These are phyloP conservation scores for Stenurella melanura DNA, from an alignment of 2,888 invertebrate species.

Conservation along the genomic window DNA sequence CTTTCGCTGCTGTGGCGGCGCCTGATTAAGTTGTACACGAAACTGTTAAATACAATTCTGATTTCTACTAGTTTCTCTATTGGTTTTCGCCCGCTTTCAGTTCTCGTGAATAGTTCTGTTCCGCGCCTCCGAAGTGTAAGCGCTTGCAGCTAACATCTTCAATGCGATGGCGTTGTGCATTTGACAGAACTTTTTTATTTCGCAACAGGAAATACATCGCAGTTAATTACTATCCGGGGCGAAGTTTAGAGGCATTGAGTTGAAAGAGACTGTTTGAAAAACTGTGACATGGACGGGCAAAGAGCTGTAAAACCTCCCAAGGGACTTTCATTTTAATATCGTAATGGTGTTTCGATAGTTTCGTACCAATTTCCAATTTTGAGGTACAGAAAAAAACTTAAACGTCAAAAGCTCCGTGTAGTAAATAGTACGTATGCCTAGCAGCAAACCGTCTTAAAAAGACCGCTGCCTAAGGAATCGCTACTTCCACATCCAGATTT, in stretches of 20 bases:
- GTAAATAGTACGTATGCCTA: no score
- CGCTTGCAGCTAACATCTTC: slow-evolving; percentile 7
- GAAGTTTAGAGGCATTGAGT: neutral
- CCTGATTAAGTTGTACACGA: slow-evolving; percentile 56
- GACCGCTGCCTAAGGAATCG: no score
- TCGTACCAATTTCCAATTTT: no score
- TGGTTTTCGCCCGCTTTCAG: slow-evolving; percentile 29
- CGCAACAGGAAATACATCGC: slow-evolving; percentile 2
- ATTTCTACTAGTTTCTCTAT: slow-evolving; percentile 39
- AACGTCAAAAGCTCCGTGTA: no score
- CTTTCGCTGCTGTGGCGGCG: slow-evolving; percentile 48
- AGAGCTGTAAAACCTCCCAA: neutral
- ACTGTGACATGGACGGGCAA: neutral
- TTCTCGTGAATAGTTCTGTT: slow-evolving; percentile 8
- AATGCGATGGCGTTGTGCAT: neutral
- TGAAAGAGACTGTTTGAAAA: neutral
- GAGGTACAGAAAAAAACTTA: no score
- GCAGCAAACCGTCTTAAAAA: no score
- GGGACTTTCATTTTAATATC: no score
- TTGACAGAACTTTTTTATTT: slow-evolving; percentile 2
- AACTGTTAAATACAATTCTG: slow-evolving; percentile 46
- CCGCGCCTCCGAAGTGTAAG: neutral
- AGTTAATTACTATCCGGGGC: neutral
- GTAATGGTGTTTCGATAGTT: no score
- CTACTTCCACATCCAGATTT: no score